Conservation (phyloP, 2,113 vertebrate genomes). For the Sceloporus undulatus region DNA sequence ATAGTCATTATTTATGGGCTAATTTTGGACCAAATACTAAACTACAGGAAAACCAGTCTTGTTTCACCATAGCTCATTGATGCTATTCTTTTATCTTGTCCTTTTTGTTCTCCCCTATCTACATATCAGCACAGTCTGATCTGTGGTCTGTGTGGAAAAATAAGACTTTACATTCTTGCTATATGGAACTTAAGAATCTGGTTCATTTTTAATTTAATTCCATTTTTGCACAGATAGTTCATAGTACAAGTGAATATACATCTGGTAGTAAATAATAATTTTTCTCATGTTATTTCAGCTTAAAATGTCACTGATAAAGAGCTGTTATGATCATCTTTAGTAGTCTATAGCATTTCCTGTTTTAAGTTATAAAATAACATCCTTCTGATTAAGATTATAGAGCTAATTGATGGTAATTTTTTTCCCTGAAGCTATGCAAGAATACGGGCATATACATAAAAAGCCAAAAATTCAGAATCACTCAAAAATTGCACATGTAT, state of each 20-base stretch:
- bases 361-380: neutral
- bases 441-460: neutral
- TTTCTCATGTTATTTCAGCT: neutral
- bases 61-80: neutral
- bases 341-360: neutral
- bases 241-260: neutral
- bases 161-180: neutral
- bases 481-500: neutral
- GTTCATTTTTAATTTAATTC: neutral
- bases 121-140: neutral
- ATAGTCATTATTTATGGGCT: neutral
- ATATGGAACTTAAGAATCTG: neutral
- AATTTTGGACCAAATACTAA: neutral
- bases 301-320: neutral
- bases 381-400: neutral
- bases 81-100: neutral
- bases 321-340: neutral
- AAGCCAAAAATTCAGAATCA: neutral
- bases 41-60: neutral
- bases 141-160: neutral
- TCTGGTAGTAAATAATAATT: neutral
- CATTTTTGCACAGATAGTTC: neutral
- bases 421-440: neutral
- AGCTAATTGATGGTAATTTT: neutral
- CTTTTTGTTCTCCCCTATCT: neutral